A percentile compares a stretch with the other conserved stretches of the same genome.
phyloP scores from a whole-genome alignment of 2,888 invertebrate genomes.

The Watsonalla cultraria region DNA sequence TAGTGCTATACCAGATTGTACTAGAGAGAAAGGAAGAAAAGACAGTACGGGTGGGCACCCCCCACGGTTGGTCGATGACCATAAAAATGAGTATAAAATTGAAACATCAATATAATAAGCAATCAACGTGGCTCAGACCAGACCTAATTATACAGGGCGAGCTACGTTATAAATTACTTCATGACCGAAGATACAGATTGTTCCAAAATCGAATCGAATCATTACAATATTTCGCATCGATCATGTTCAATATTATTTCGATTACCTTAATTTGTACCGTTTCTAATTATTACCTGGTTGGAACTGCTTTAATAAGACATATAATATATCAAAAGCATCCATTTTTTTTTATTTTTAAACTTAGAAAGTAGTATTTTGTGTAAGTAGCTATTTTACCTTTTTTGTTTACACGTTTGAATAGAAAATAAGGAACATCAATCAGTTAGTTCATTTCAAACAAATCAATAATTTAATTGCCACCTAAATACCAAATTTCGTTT shows the following conservation, averaged over 20 bases:
- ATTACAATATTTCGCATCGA: not conserved
- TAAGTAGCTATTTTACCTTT: too few species aligned
- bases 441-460: too few species aligned
- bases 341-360: too few species aligned
- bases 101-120: conserved; percentile 80
- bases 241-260: not conserved
- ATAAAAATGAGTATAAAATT: conserved; percentile 79
- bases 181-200: conserved; percentile 61
- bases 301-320: too few species aligned
- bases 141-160: conserved; percentile 73
- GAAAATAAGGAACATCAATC: too few species aligned
- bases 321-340: too few species aligned
- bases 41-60: conserved; percentile 76
- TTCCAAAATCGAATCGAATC: conserved; percentile 38
- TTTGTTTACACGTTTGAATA: too few species aligned
- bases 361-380: too few species aligned
- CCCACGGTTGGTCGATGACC: conserved; percentile 78
- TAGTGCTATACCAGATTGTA: conserved; percentile 30
- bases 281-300: too few species aligned
- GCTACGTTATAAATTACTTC: conserved; percentile 71
- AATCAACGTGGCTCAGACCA: conserved; percentile 65
- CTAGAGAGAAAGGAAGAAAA: conserved; percentile 41
- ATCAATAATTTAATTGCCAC: too few species aligned
- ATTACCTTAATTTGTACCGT: too few species aligned
- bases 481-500: not conserved